Percentiles rank a stretch among this genome's conserved stretches.
Evolutionary conservation across 2,888 invertebrate genomes (phyloP).

Genomic region (Sesamia inferens): DNA sequence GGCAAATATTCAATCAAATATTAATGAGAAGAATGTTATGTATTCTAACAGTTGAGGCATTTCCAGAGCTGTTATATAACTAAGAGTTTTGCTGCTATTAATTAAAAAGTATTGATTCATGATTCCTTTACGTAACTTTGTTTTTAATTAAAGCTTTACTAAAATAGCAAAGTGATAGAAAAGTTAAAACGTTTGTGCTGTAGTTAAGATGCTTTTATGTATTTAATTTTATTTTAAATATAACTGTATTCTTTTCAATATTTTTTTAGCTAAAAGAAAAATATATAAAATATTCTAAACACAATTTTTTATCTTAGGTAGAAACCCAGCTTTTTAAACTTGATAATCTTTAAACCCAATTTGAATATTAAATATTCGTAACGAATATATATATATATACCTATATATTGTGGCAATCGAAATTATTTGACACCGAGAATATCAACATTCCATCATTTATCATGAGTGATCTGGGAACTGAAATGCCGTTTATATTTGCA

Average conservation of each 20-base stretch:
- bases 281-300: neutral
- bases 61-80: slow-evolving; percentile 1
- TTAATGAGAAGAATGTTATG: slow-evolving; percentile 9
- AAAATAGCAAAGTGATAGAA: slow-evolving; percentile 5
- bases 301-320: neutral
- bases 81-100: slow-evolving; percentile 4
- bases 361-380: neutral
- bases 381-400: neutral
- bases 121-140: slow-evolving; percentile 10
- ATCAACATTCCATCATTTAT: neutral
- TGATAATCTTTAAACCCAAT: neutral
- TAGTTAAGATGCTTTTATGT: neutral
- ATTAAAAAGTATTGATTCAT: slow-evolving; percentile 23
- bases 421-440: neutral
- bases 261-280: neutral
- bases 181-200: neutral
- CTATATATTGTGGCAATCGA: neutral
- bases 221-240: too few relatives aligned
- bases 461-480: neutral
- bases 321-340: neutral
- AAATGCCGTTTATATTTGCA: slow-evolving; percentile 8
- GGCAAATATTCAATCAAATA: slow-evolving; percentile 5
- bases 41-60: neutral
- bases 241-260: neutral
- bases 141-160: slow-evolving; percentile 29